Conservation (phyloP, 1,140 invertebrate species). For the Conopomorpha cramerella region DNA sequence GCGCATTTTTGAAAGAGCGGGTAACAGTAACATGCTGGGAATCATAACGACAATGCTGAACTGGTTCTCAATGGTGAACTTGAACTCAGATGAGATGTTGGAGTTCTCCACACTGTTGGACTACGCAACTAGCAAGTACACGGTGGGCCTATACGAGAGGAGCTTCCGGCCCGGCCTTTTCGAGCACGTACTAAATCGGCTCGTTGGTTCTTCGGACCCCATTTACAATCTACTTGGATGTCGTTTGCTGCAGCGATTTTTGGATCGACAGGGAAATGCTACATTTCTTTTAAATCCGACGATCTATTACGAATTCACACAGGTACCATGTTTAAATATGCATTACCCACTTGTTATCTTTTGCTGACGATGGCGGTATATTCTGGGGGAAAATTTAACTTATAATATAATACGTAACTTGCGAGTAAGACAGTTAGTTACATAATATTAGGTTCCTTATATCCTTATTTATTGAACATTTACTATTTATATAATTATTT, state of each 20-base stretch:
- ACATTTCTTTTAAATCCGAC: slow-evolving; percentile 50
- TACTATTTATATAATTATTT: slow-evolving; percentile 1
- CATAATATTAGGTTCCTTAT: too few relatives aligned
- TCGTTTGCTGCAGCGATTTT: slow-evolving; percentile 56
- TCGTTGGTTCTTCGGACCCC: slow-evolving; percentile 42
- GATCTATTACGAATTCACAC: slow-evolving; percentile 56
- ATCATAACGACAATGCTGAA: slow-evolving; percentile 22
- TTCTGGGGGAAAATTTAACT: too few relatives aligned
- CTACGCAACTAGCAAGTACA: slow-evolving; percentile 50
- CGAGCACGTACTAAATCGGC: slow-evolving; percentile 34
- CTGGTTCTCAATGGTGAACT: slow-evolving; percentile 26
- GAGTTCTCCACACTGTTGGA: slow-evolving; percentile 56
- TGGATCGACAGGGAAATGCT: slow-evolving; percentile 59
- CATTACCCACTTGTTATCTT: too few relatives aligned
- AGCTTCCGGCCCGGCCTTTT: slow-evolving; percentile 49
- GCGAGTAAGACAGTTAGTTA: too few relatives aligned
- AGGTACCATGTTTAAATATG: too few relatives aligned
- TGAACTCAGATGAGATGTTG: slow-evolving; percentile 37
- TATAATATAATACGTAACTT: too few relatives aligned
- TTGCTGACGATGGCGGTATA: too few relatives aligned
- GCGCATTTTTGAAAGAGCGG: slow-evolving; percentile 31
- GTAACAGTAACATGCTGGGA: slow-evolving; percentile 36
- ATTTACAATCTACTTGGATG: slow-evolving; percentile 58
- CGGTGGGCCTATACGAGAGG: slow-evolving; percentile 30
- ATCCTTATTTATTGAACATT: too few relatives aligned